Percentiles rank a stretch among this genome's conserved stretches.
Conservation (phyloP, 2,888 invertebrate genomes). For the Orchesella flavescens region DNA sequence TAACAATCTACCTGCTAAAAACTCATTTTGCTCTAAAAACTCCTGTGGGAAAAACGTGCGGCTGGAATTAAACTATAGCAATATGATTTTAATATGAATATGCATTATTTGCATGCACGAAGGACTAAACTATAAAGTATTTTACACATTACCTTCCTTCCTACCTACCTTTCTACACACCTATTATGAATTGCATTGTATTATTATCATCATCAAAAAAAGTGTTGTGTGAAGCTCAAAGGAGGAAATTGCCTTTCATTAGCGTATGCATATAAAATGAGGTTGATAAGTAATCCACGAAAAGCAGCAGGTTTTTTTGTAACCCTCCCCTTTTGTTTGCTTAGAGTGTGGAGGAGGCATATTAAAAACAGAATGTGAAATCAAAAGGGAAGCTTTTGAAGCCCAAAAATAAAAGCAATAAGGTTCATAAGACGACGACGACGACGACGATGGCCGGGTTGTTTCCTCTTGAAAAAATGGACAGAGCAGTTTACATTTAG, state of each 20-base stretch:
- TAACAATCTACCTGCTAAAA: neutral
- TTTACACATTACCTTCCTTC: too few relatives aligned
- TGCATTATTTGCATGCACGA: neutral
- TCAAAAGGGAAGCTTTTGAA: constrained; percentile 16
- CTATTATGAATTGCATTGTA: too few relatives aligned
- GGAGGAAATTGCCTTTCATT: constrained; percentile 43
- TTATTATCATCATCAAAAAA: too few relatives aligned
- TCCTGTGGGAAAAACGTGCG: constrained; percentile 37
- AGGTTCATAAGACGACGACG: too few relatives aligned
- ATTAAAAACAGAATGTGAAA: constrained; percentile 41
- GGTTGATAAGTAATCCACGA: too few relatives aligned
- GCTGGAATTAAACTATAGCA: constrained; percentile 15
- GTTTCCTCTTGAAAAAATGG: neutral
- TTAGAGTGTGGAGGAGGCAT: constrained; percentile 34
- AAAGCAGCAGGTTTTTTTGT: neutral
- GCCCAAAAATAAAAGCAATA: constrained; percentile 12
- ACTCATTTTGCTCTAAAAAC: constrained; percentile 6
- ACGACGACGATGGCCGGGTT: neutral
- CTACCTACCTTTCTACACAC: too few relatives aligned
- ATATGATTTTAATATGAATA: constrained; percentile 7
- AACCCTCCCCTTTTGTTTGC: constrained; percentile 37
- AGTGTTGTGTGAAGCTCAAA: neutral
- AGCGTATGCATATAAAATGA: neutral
- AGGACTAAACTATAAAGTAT: neutral
- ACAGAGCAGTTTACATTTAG: too few relatives aligned